A percentile compares a stretch with the other conserved stretches of the same genome.
Conservation (phyloP, 2,797 vertebrate species). For the Danio choprae region DNA sequence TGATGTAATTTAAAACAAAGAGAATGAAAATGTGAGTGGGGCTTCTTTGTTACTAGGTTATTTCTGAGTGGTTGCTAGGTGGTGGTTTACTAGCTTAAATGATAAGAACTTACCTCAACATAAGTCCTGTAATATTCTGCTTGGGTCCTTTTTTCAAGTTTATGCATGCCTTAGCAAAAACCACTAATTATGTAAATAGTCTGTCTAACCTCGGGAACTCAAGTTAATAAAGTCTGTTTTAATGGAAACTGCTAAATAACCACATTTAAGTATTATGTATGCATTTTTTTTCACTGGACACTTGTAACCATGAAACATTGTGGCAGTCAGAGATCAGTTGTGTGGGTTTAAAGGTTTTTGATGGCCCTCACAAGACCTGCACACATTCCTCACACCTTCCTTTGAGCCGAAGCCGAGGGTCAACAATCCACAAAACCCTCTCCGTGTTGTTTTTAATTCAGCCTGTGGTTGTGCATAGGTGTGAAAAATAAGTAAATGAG, state of each 20-base stretch:
- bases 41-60: not conserved
- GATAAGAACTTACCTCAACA: not conserved
- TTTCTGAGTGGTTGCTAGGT: conserved; percentile 20
- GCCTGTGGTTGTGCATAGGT: not conserved
- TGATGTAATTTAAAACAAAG: not conserved
- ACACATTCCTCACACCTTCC: conserved; percentile 51
- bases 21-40: not conserved
- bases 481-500: too few species aligned
- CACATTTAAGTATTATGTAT: not conserved
- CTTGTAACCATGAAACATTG: conserved; percentile 17
- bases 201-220: not conserved
- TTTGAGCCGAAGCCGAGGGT: conserved; percentile 40
- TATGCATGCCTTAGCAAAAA: not conserved
- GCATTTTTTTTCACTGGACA: not conserved
- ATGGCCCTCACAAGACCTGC: conserved; percentile 1
- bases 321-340: not conserved
- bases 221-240: not conserved
- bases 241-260: not conserved
- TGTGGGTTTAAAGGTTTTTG: not conserved
- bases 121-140: not conserved
- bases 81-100: conserved; percentile 8
- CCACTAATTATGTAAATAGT: not conserved
- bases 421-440: conserved; percentile 51
- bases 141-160: not conserved
- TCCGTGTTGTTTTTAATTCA: not conserved